These are phyloP conservation scores for Denticeps clupeoides DNA, from an alignment of 2,797 vertebrate species.

Conservation along the genomic window DNA sequence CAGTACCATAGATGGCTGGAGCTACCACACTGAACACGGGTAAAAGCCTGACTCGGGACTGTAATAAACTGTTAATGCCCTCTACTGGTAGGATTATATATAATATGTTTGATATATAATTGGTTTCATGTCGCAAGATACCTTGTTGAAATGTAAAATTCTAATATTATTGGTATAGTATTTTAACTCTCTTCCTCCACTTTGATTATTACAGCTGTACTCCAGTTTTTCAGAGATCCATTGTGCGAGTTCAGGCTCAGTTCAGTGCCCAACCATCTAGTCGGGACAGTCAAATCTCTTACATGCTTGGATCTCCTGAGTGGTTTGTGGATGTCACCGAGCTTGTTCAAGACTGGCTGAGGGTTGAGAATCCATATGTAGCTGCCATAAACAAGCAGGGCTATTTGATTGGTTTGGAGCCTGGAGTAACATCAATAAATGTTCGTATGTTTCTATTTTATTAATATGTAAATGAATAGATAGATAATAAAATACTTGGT, in stretches of 20 bases:
- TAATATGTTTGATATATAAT: no score
- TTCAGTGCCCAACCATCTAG: constrained; percentile 41
- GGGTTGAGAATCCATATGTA: constrained; percentile 46
- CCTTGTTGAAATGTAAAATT: no score
- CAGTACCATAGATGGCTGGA: constrained; percentile 54
- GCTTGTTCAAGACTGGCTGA: constrained; percentile 46
- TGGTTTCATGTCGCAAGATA: no score
- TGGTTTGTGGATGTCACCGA: constrained; percentile 60
- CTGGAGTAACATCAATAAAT: constrained; percentile 53
- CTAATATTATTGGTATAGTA: no score
- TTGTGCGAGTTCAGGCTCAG: constrained; percentile 54
- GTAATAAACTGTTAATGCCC: neutral
- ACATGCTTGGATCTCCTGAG: constrained; percentile 52
- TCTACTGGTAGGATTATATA: neutral
- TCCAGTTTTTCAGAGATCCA: constrained; percentile 55
- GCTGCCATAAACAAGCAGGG: constrained; percentile 38
- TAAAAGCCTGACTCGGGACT: constrained; percentile 14
- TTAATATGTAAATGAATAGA: no score
- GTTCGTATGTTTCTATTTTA: constrained; percentile 43
- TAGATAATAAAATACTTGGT: no score
- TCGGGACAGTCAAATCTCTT: constrained; percentile 34
- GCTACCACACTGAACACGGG: constrained; percentile 39
- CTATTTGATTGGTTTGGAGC: constrained; percentile 48
- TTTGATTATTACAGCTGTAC: constrained; percentile 42
- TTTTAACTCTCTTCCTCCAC: no score